Conservation (phyloP, 2,113 vertebrate genomes). For the Forbesichthys papilliferus region DNA sequence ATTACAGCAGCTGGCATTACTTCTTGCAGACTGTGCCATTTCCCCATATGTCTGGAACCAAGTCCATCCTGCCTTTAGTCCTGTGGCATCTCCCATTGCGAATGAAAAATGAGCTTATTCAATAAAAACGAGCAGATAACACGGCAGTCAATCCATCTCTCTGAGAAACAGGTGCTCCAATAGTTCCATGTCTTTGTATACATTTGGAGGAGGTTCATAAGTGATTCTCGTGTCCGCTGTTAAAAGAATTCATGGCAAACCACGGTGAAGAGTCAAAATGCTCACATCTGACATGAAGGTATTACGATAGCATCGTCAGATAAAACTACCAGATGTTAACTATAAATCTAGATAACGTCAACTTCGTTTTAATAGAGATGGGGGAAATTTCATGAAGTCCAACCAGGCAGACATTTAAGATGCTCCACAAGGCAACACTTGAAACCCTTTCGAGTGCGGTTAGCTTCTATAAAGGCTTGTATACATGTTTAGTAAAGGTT, state of each 20-base stretch:
- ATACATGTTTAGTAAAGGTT: no score
- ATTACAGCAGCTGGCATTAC: constrained; percentile 46
- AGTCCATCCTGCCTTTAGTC: constrained; percentile 31
- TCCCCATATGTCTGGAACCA: constrained; percentile 41
- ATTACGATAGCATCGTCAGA: constrained; percentile 43
- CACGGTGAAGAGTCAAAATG: constrained; percentile 49
- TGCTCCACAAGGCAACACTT: constrained; percentile 11
- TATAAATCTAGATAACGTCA: constrained; percentile 58
- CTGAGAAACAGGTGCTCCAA: constrained; percentile 51
- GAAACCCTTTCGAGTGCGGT: neutral
- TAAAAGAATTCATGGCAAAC: constrained; percentile 54
- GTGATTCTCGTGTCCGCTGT: constrained; percentile 42
- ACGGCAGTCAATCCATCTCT: constrained; percentile 50
- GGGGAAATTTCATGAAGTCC: constrained; percentile 6
- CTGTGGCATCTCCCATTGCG: constrained; percentile 40
- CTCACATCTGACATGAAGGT: constrained; percentile 61
- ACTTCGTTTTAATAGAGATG: constrained; percentile 17
- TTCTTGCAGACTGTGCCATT: constrained; percentile 31
- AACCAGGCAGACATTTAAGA: constrained; percentile 18
- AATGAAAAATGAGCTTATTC: constrained; percentile 38
- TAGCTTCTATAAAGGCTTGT: neutral
- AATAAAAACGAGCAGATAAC: constrained; percentile 49
- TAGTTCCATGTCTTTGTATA: constrained; percentile 42
- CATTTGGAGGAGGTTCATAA: constrained; percentile 36
- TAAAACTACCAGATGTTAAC: constrained; percentile 64